These are phyloP conservation scores for Coelogynopora nodosa DNA, from an alignment of 2,888 invertebrate species.

Conservation along the genomic window DNA sequence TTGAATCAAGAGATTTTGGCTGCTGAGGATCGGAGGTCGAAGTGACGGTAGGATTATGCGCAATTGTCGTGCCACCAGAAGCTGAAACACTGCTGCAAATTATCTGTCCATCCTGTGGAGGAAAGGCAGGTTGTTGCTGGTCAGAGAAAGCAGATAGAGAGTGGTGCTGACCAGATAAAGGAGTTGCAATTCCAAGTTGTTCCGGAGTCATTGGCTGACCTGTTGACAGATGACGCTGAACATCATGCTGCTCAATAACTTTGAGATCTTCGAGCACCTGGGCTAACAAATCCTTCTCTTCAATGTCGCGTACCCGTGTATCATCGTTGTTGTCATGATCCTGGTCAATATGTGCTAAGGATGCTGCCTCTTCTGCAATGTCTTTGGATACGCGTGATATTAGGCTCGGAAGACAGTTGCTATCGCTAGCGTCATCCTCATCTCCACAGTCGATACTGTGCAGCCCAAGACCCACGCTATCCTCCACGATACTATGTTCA, in stretches of 20 bases:
- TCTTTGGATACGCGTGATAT: neutral
- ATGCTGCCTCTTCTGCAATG: neutral
- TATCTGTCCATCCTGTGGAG: neutral
- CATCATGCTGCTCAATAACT: slow-evolving; percentile 38
- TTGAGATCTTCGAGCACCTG: slow-evolving; percentile 40
- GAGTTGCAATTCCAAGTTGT: neutral
- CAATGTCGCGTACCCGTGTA: neutral
- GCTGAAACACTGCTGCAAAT: neutral
- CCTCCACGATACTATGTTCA: neutral
- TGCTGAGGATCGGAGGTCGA: slow-evolving; percentile 26
- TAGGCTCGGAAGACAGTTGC: neutral
- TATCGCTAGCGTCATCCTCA: neutral
- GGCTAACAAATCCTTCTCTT: slow-evolving; percentile 37
- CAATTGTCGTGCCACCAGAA: slow-evolving; percentile 3
- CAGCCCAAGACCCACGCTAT: neutral
- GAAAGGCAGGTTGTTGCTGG: neutral
- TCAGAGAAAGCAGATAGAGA: neutral
- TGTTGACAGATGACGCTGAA: slow-evolving; percentile 32
- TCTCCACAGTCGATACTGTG: neutral
- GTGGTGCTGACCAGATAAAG: neutral
- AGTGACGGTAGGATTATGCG: slow-evolving; percentile 4
- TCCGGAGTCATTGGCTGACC: slow-evolving; percentile 20
- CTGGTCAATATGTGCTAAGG: neutral
- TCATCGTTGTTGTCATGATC: neutral
- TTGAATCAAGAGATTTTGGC: slow-evolving; percentile 39